Conservation (phyloP, 2,797 vertebrate species). For the Gallinago stenura region DNA sequence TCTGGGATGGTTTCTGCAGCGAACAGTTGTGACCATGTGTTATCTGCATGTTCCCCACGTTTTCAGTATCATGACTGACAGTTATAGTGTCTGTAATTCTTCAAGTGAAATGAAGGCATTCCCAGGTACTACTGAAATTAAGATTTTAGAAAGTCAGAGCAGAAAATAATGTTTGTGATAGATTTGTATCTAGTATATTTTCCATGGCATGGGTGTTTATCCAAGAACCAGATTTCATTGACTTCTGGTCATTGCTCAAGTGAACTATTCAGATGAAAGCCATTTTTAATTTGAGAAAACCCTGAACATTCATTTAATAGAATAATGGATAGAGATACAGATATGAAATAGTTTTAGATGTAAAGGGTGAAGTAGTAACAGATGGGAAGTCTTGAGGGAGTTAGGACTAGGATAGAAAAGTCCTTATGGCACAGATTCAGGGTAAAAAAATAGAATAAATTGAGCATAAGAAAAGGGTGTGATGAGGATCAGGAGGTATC, state of each 20-base stretch:
- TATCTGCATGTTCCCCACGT: neutral
- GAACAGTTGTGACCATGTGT: neutral
- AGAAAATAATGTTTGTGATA: neutral
- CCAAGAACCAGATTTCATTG: neutral
- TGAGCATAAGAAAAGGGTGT: conserved; percentile 22
- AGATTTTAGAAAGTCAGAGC: neutral
- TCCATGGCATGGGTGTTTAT: neutral
- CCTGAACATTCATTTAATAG: neutral
- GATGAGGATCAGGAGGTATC: conserved; percentile 28
- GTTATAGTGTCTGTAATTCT: neutral
- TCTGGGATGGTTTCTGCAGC: neutral
- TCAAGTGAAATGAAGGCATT: conserved; percentile 5
- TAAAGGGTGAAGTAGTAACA: conserved; percentile 27
- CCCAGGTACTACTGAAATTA: neutral
- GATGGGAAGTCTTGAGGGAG: conserved; percentile 47
- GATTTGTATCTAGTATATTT: neutral
- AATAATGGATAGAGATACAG: neutral
- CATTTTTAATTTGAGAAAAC: conserved; percentile 25
- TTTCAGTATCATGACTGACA: conserved; percentile 32
- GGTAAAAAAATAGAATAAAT: neutral
- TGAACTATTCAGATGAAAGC: neutral
- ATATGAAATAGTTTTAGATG: conserved; percentile 8
- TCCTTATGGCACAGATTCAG: conserved; percentile 24
- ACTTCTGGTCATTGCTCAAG: neutral
- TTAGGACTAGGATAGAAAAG: conserved; percentile 4